phyloP scores from a whole-genome alignment of 30 jellyfish, hydroid and myxozoan species.

The Morbakka virulenta region DNA sequence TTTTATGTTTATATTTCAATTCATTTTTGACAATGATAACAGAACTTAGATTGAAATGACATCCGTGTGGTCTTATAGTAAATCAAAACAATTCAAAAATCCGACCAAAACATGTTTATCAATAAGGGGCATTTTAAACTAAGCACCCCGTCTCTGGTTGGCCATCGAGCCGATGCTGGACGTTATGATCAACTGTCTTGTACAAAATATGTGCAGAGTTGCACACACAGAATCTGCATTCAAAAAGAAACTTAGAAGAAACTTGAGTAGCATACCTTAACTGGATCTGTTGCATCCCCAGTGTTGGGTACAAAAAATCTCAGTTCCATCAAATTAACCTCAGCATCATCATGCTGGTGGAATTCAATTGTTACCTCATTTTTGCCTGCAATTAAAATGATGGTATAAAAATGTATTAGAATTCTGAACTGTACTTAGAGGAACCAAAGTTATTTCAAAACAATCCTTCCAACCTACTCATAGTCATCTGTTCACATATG shows the following conservation, averaged over 20 bases:
- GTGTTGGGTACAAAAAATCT: slow-evolving; percentile 82
- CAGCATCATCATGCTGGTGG: slow-evolving; percentile 92
- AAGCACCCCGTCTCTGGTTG: background rate
- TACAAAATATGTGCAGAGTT: background rate
- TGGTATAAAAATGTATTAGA: too few species aligned
- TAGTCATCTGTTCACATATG: too few species aligned
- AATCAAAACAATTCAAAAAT: too few species aligned
- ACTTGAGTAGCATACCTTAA: slow-evolving; percentile 75
- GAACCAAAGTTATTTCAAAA: too few species aligned
- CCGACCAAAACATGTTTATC: too few species aligned
- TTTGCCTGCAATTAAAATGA: slow-evolving; percentile 59
- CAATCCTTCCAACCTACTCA: too few species aligned
- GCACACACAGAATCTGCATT: background rate
- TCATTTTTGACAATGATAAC: too few species aligned
- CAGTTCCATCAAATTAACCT: slow-evolving; percentile 91
- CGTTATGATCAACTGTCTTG: background rate
- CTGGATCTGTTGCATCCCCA: slow-evolving; percentile 82
- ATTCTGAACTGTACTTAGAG: too few species aligned
- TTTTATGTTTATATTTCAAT: too few species aligned
- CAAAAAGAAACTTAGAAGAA: background rate
- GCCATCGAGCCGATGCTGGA: too few species aligned
- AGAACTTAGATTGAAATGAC: too few species aligned
- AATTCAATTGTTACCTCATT: slow-evolving; percentile 93
- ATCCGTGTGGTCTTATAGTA: too few species aligned
- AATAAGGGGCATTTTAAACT: background rate